A percentile compares a stretch with the other conserved stretches of the same genome.
These are phyloP conservation scores for Phrynocephalus versicolor DNA, from an alignment of 2,113 vertebrate genomes.

Conservation along the genomic window DNA sequence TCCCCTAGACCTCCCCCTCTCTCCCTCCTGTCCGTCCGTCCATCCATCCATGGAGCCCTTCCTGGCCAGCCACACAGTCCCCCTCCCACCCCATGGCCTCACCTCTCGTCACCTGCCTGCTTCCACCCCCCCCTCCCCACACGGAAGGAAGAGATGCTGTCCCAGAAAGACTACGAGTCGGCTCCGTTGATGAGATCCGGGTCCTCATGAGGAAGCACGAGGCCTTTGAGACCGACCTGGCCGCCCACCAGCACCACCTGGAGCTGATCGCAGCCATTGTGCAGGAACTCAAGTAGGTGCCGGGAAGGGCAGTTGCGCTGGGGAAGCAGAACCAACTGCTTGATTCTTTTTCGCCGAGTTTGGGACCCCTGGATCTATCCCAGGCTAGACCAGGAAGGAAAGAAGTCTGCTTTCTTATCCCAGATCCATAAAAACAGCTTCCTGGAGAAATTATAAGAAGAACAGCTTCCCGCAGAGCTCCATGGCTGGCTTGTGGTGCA, in stretches of 20 bases:
- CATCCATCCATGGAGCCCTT: too few relatives aligned
- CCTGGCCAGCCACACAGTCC: too few relatives aligned
- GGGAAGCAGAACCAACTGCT: too few relatives aligned
- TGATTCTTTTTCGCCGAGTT: too few relatives aligned
- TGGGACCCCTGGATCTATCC: too few relatives aligned
- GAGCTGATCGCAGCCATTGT: constrained; percentile 92
- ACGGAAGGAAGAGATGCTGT: constrained; percentile 89
- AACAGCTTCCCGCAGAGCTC: constrained; percentile 87
- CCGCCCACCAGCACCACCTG: constrained; percentile 90
- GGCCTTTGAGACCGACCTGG: constrained; percentile 90
- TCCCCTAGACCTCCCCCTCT: background rate
- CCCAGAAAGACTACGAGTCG: constrained; percentile 85
- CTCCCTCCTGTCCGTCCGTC: background rate
- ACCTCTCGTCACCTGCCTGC: background rate
- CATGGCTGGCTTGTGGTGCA: constrained; percentile 84
- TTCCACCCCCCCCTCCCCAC: constrained; percentile 35
- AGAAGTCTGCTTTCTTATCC: too few relatives aligned
- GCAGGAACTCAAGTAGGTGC: constrained; percentile 90
- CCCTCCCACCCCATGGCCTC: too few relatives aligned
- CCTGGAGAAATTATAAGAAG: constrained; percentile 78
- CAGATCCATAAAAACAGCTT: too few relatives aligned
- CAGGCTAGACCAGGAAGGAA: too few relatives aligned
- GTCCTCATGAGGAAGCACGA: constrained; percentile 89
- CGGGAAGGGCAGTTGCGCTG: background rate
- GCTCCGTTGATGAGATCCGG: constrained; percentile 89